Conservation (phyloP, 2,888 invertebrate species). For the Molanna angustata region DNA sequence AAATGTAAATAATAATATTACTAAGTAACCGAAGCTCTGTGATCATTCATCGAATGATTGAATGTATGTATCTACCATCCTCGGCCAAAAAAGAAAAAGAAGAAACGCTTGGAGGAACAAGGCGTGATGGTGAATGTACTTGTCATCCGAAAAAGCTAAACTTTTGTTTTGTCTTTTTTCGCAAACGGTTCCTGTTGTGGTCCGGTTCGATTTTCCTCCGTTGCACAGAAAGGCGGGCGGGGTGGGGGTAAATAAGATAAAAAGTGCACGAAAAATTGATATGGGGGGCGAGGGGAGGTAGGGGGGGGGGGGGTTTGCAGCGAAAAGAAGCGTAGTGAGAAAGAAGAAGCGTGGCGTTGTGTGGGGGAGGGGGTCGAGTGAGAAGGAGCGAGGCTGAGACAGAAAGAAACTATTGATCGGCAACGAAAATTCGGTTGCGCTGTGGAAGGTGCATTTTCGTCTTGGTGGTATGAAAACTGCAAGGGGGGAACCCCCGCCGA, state of each 20-base stretch:
- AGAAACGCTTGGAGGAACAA: not conserved
- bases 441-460: slow-evolving; percentile 29
- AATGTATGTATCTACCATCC: too few relatives aligned
- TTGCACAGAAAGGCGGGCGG: slow-evolving; percentile 2
- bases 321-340: slow-evolving; percentile 23
- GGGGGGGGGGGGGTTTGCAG: slow-evolving; percentile 19
- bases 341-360: not conserved
- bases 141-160: too few relatives aligned
- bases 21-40: too few relatives aligned
- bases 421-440: slow-evolving; percentile 32
- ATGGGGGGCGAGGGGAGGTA: slow-evolving; percentile 24
- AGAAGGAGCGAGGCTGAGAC: slow-evolving; percentile 19
- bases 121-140: slow-evolving; percentile 5
- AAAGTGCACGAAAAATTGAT: slow-evolving; percentile 34
- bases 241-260: slow-evolving; percentile 31
- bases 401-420: slow-evolving; percentile 32
- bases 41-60: too few relatives aligned
- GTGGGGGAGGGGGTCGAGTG: slow-evolving; percentile 9
- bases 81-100: too few relatives aligned
- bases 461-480: slow-evolving; percentile 18
- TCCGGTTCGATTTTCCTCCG: too few relatives aligned
- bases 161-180: too few relatives aligned
- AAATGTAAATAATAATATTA: too few relatives aligned
- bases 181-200: too few relatives aligned
- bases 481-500: not conserved